phyloP scores from a whole-genome alignment of 2,113 vertebrate species.

The Orientallactaga bullata region DNA sequence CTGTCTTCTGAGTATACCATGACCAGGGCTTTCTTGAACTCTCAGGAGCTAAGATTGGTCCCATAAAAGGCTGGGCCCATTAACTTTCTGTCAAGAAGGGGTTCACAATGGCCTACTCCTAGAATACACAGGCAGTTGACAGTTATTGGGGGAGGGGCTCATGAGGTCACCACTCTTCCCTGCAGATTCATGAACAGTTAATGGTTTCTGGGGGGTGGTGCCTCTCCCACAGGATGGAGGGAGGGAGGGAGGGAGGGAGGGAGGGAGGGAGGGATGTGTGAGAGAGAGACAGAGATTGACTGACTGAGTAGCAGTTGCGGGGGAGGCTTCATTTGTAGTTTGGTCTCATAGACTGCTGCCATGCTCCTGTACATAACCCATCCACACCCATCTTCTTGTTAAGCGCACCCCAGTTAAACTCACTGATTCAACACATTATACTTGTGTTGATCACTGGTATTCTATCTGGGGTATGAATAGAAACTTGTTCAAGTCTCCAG shows the following conservation, averaged over 20 bases:
- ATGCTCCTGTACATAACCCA: neutral
- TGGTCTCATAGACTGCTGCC: neutral
- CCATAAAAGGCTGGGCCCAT: no score
- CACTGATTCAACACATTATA: neutral
- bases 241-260: no score
- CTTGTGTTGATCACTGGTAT: neutral
- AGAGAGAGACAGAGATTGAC: no score
- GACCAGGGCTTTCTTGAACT: neutral
- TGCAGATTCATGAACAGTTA: no score
- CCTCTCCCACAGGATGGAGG: no score
- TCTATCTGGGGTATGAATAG: neutral
- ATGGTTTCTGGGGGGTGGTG: no score
- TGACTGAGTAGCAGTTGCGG: no score
- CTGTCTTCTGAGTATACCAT: neutral
- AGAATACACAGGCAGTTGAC: neutral
- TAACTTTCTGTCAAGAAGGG: neutral
- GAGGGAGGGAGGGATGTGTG: no score
- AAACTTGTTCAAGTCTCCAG: no score
- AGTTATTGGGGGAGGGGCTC: neutral
- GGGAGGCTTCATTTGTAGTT: neutral
- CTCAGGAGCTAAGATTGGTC: neutral
- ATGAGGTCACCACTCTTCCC: no score
- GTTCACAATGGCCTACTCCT: neutral
- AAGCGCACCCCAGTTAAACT: neutral
- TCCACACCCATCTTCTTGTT: neutral